Percentiles rank a stretch among this genome's conserved stretches.
These are phyloP conservation scores for Aspidoscelis tigris DNA, from an alignment of 2,113 vertebrate genomes.

Conservation along the genomic window DNA sequence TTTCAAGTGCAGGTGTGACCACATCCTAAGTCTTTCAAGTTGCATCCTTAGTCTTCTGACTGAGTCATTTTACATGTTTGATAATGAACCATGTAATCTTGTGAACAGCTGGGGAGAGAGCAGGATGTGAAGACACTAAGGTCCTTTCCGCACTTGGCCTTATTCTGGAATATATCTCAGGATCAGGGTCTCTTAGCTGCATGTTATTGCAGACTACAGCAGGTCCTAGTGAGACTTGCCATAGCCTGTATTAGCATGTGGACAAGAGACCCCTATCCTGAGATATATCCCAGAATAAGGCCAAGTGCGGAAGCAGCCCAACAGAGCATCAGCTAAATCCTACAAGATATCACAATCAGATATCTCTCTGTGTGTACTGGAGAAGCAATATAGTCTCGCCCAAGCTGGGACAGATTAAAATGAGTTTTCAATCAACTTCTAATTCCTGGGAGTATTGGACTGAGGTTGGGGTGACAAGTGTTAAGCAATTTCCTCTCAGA, in stretches of 20 bases:
- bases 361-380: not conserved
- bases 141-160: too few relatives aligned
- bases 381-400: not conserved
- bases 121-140: not conserved
- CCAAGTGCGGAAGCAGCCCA: not conserved
- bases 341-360: conserved; percentile 2
- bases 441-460: conserved; percentile 22
- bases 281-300: too few relatives aligned
- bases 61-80: not conserved
- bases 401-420: not conserved
- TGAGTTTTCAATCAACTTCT: conserved; percentile 10
- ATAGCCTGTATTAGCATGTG: too few relatives aligned
- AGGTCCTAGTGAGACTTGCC: too few relatives aligned
- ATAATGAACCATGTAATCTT: not conserved
- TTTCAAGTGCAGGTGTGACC: too few relatives aligned
- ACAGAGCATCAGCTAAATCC: conserved; percentile 1
- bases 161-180: too few relatives aligned
- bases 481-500: conserved; percentile 30
- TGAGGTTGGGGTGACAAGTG: conserved; percentile 26
- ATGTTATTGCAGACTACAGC: too few relatives aligned
- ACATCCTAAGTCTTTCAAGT: not conserved
- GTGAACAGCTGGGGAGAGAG: not conserved
- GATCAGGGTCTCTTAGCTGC: too few relatives aligned
- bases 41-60: not conserved
- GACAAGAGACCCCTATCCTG: too few relatives aligned